Conservation (phyloP, 2,888 invertebrate genomes). For the Pogonocherus hispidulus region DNA sequence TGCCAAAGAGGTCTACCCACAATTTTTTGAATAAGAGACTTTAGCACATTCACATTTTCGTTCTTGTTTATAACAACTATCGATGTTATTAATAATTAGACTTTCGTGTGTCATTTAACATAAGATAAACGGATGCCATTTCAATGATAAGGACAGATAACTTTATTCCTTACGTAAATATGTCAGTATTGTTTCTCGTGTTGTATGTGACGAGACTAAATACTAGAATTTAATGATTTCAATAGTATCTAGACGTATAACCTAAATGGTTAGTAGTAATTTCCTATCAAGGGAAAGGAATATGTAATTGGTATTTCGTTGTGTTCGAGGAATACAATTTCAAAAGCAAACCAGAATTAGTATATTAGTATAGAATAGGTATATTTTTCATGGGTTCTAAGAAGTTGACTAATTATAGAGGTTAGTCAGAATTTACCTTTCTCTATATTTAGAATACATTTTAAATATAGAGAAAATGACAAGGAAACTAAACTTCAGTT, state of each 20-base stretch:
- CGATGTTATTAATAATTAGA: slow-evolving; percentile 9
- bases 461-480: too few species aligned
- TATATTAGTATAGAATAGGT: too few species aligned
- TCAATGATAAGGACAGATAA: slow-evolving; percentile 37
- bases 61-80: slow-evolving; percentile 9
- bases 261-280: too few species aligned
- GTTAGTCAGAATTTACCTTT: too few species aligned
- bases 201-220: neutral
- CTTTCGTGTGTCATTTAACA: slow-evolving; percentile 23
- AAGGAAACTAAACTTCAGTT: too few species aligned
- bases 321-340: too few species aligned
- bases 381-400: too few species aligned
- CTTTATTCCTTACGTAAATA: slow-evolving; percentile 27
- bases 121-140: slow-evolving; percentile 37
- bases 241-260: neutral
- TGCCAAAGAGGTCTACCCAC: slow-evolving; percentile 6
- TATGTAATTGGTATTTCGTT: too few species aligned
- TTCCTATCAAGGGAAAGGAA: too few species aligned
- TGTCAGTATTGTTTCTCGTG: neutral
- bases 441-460: too few species aligned
- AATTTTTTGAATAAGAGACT: neutral
- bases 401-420: too few species aligned
- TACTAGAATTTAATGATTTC: neutral
- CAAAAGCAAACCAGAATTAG: too few species aligned
- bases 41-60: slow-evolving; percentile 13